Conservation (phyloP, 92 coral and sea anemone species). For the Epizoanthus scotinus region DNA sequence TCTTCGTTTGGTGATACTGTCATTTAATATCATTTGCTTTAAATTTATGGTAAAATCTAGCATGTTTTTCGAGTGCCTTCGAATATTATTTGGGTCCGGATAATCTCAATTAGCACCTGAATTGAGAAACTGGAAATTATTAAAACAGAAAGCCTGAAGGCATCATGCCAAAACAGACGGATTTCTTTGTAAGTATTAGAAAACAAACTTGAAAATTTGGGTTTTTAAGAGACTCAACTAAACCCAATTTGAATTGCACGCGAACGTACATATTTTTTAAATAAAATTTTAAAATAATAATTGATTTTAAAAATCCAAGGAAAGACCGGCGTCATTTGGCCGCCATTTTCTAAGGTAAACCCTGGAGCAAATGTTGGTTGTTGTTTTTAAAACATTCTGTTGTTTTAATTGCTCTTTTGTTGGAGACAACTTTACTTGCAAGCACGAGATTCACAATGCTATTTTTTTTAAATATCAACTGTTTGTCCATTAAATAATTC, state of each 20-base stretch:
- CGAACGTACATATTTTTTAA: not conserved
- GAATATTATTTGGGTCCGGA: too few species aligned
- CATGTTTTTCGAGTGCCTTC: too few species aligned
- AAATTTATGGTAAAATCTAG: too few species aligned
- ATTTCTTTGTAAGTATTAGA: too few species aligned
- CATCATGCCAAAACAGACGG: too few species aligned
- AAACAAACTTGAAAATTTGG: too few species aligned
- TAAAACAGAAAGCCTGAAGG: too few species aligned
- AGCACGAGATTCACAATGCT: not conserved
- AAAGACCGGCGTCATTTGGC: constrained; percentile 10
- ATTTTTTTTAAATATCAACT: not conserved
- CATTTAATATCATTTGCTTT: too few species aligned
- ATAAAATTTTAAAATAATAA: not conserved
- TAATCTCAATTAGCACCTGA: too few species aligned
- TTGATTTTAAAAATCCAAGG: not conserved
- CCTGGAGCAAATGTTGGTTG: not conserved
- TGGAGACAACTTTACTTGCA: not conserved
- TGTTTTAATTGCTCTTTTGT: not conserved
- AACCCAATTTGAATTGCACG: not conserved
- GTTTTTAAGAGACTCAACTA: too few species aligned
- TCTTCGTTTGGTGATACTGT: too few species aligned
- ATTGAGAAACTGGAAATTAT: too few species aligned
- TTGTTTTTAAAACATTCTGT: not conserved
- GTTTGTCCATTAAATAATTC: not conserved
- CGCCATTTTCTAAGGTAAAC: not conserved